These are phyloP conservation scores for Macropus fuliginosus DNA, from an alignment of 2,797 vertebrate species.

Conservation along the genomic window DNA sequence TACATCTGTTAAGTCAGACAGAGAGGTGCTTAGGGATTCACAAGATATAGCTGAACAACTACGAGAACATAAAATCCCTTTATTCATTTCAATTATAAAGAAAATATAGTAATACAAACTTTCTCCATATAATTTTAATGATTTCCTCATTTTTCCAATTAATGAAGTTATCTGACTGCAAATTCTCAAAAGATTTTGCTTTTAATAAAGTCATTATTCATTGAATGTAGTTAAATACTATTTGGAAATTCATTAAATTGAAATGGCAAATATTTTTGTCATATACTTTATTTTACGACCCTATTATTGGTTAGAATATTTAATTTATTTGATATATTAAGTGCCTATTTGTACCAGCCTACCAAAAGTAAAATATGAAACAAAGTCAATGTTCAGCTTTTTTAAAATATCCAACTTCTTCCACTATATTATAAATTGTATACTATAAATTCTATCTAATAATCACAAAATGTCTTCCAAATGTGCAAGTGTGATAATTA, in stretches of 20 bases:
- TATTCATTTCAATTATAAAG: not conserved
- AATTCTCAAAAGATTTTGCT: constrained; percentile 15
- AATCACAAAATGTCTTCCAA: no score
- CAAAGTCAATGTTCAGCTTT: not conserved
- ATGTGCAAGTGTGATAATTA: no score
- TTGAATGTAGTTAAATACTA: not conserved
- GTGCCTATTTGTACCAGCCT: not conserved
- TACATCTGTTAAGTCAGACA: no score
- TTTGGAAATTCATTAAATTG: not conserved
- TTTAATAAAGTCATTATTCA: not conserved
- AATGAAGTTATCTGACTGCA: constrained; percentile 18
- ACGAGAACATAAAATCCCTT: no score
- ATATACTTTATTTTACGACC: not conserved
- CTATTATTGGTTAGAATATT: not conserved
- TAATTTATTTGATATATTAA: not conserved
- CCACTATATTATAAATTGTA: constrained; percentile 4
- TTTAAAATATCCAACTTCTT: not conserved
- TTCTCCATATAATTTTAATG: not conserved
- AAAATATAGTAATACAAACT: not conserved
- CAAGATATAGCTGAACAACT: no score
- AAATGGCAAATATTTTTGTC: not conserved
- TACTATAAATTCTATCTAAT: not conserved
- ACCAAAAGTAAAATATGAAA: constrained; percentile 20
- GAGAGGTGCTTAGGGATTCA: no score
- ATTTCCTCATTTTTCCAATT: not conserved